Base-by-base conservation (phyloP, 2,888 invertebrate genomes). In the Athrips mouffetella region DNA sequence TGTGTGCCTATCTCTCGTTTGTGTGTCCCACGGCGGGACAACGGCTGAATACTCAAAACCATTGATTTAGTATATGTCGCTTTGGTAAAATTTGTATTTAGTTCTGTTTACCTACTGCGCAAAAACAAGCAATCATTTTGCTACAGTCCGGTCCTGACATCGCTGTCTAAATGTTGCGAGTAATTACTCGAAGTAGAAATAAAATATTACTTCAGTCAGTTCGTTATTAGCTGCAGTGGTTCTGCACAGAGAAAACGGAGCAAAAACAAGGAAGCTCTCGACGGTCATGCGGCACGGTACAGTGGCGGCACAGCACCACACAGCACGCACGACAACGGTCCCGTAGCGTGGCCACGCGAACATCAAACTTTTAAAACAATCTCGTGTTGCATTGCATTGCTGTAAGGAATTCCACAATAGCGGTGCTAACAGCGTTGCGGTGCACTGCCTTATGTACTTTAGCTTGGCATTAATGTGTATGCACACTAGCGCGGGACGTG, bases 381-480 rank as follows among this genome's bases (percentile, higher is more conserved):
- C 73, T 70, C 59, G 66, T 68, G 70, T 72, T 73, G 76, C 37
- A n/a, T n/a, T n/a, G n/a, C 72, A 74, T 72, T 67, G 70, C 64
- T 72, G 70, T 70, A 79, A 76, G 76, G 73, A 73, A 79, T 78
- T 77, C 73, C 74, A 72, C 69, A 67, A 67, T 68, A 70, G 73
- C 72, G 69, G 72, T 70, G 69, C 68, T 63, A 62, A 60, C 64
- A 57, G 57, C 58, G 63, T 67, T 67, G 60, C 60, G 63, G 67
- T 74, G 73, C 73, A 73, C 70, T 76, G 72, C 73, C 70, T 73
- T 73, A 75, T 70, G 73, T 75, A 75, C 70, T 73, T 70, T 66
- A 68, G 64, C 64, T 70, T 65, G 69, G 65, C 64, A 67, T 70
- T 73, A 73, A 72, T 66, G 68, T 54, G 37, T 54, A 68, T 65